Conservation (phyloP, 2,888 invertebrate genomes). For the Biston stratarius region DNA sequence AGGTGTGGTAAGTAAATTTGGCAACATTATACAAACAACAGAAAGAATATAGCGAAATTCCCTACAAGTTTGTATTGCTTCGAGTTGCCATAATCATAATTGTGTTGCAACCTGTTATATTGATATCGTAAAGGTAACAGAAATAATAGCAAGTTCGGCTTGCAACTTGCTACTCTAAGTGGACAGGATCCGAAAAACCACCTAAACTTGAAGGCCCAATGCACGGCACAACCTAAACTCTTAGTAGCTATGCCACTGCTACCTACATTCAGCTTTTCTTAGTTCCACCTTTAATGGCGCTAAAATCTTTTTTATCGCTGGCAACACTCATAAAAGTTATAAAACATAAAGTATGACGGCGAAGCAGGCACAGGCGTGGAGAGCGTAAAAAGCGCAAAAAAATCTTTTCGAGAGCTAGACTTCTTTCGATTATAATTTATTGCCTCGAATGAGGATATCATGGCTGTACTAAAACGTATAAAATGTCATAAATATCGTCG, state of each 20-base stretch:
- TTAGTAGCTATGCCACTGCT: background rate
- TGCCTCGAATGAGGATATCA: constrained; percentile 62
- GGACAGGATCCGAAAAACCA: too few species aligned
- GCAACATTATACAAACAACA: too few species aligned
- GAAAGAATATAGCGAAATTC: too few species aligned
- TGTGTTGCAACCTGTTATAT: too few species aligned
- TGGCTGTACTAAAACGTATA: constrained; percentile 56
- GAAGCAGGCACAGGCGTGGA: constrained; percentile 67
- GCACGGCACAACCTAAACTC: too few species aligned
- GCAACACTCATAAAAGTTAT: constrained; percentile 81
- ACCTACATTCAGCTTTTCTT: constrained; percentile 4
- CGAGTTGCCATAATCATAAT: too few species aligned
- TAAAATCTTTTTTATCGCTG: constrained; percentile 77
- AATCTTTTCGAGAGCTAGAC: constrained; percentile 76
- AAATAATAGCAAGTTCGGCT: too few species aligned
- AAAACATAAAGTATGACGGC: constrained; percentile 76
- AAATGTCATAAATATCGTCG: constrained; percentile 76
- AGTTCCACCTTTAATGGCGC: constrained; percentile 20
- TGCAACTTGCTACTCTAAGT: too few species aligned
- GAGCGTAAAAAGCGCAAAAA: constrained; percentile 64
- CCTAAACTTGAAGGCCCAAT: too few species aligned
- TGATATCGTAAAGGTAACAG: too few species aligned
- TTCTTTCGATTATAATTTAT: constrained; percentile 83
- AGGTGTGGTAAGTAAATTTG: too few species aligned
- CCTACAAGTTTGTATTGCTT: too few species aligned